Percentiles rank a stretch among this genome's conserved stretches.
phyloP scores from a whole-genome alignment of 2,797 vertebrate genomes.

The Champsocephalus esox region DNA sequence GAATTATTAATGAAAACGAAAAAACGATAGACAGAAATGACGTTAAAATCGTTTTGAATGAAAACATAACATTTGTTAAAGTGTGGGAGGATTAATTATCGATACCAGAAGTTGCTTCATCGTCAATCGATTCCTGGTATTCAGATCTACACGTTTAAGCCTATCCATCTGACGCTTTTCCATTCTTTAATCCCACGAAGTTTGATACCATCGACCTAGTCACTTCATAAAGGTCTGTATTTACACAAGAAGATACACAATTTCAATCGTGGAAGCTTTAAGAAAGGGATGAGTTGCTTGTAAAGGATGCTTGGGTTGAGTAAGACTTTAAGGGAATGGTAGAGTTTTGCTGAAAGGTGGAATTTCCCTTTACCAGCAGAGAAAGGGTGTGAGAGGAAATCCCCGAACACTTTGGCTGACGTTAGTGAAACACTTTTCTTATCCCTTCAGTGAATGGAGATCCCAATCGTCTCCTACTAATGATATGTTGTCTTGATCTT shows the following conservation, averaged over 20 bases:
- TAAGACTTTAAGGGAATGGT: neutral
- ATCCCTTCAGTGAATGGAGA: neutral
- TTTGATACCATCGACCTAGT: neutral
- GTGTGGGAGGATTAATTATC: no score
- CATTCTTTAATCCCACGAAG: no score
- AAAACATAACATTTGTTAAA: no score
- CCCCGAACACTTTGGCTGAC: slow-evolving; percentile 17
- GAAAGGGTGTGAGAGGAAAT: slow-evolving; percentile 31
- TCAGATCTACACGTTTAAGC: no score
- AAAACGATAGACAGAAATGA: no score
- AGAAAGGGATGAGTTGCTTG: neutral
- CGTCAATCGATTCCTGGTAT: no score
- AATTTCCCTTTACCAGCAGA: slow-evolving; percentile 23
- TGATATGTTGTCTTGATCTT: neutral
- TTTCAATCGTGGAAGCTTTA: neutral
- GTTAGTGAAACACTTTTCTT: neutral
- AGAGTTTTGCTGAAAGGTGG: slow-evolving; percentile 4
- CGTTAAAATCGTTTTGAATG: no score
- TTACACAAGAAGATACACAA: neutral
- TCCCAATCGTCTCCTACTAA: neutral
- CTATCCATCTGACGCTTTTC: no score
- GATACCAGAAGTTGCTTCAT: no score
- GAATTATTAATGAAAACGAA: no score
- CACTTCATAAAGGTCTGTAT: neutral
- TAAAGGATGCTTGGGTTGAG: neutral